Conservation (phyloP, 2,888 invertebrate genomes). For the Tenthredo mesomela region DNA sequence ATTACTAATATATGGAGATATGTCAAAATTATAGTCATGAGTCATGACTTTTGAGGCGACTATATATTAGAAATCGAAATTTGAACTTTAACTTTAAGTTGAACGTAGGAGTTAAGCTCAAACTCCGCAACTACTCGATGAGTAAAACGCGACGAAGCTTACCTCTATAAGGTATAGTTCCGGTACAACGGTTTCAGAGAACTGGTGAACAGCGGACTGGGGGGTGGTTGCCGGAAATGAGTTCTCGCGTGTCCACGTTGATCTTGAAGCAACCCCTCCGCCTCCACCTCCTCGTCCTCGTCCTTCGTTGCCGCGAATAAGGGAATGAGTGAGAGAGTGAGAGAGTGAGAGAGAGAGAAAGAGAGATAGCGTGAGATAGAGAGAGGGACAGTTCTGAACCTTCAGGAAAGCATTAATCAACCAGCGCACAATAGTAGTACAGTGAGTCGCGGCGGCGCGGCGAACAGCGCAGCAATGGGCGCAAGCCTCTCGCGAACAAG, state of each 20-base stretch:
- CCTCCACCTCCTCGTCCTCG: not conserved
- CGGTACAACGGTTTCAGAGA: conserved; percentile 46
- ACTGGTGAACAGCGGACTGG: conserved; percentile 24
- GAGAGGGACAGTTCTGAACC: conserved; percentile 41
- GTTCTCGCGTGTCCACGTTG: conserved; percentile 71
- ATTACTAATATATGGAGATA: not conserved
- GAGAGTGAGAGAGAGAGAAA: conserved; percentile 3
- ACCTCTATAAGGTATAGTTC: conserved; percentile 31
- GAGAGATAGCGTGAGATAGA: not conserved
- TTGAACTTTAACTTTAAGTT: not conserved
- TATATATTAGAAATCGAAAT: not conserved
- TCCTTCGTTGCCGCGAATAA: not conserved
- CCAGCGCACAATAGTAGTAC: conserved; percentile 44
- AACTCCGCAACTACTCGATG: not conserved
- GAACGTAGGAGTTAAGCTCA: not conserved
- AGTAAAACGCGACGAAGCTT: conserved; percentile 14
- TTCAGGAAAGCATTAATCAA: conserved; percentile 72
- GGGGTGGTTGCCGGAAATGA: conserved; percentile 69
- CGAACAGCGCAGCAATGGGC: conserved; percentile 7
- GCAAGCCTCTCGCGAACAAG: conserved; percentile 36
- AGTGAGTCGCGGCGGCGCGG: conserved; percentile 26
- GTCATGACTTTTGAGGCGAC: no score
- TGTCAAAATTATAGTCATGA: not conserved
- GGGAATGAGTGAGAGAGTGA: conserved; percentile 10
- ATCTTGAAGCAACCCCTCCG: conserved; percentile 37